These are phyloP conservation scores for Tokudaia muenninki DNA, from an alignment of 2,797 vertebrate species.

Conservation along the genomic window DNA sequence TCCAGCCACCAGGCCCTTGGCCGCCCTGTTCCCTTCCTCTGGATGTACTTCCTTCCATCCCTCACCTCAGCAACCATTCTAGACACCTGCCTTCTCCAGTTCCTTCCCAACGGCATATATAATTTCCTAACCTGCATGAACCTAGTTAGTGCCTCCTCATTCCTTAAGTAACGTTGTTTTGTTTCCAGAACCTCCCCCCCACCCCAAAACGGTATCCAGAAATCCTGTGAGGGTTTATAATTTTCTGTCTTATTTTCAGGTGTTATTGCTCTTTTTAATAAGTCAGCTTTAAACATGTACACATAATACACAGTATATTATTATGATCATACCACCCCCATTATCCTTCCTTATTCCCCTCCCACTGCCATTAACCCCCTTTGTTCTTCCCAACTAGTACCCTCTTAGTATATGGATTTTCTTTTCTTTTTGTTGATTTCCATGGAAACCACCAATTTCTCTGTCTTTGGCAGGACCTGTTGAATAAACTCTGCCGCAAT, in stretches of 20 bases:
- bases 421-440: not conserved
- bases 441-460: not conserved
- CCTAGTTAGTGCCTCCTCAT: not conserved
- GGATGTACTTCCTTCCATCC: accelerated
- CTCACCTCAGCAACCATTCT: too few species aligned
- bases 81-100: not conserved
- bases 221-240: not conserved
- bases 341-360: not conserved
- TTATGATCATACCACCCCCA: not conserved
- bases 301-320: not conserved
- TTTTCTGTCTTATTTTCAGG: not conserved
- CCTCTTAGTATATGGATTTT: not conserved
- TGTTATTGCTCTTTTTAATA: not conserved
- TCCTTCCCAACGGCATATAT: not conserved
- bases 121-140: not conserved
- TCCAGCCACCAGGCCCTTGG: not conserved
- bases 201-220: not conserved
- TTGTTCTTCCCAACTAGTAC: not conserved
- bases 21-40: accelerated
- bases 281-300: not conserved
- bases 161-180: not conserved
- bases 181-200: not conserved
- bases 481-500: not conserved
- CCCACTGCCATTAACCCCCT: not conserved
- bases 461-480: not conserved